Conservation (phyloP, 2,888 invertebrate genomes). For the Peribatodes rhomboidaria region DNA sequence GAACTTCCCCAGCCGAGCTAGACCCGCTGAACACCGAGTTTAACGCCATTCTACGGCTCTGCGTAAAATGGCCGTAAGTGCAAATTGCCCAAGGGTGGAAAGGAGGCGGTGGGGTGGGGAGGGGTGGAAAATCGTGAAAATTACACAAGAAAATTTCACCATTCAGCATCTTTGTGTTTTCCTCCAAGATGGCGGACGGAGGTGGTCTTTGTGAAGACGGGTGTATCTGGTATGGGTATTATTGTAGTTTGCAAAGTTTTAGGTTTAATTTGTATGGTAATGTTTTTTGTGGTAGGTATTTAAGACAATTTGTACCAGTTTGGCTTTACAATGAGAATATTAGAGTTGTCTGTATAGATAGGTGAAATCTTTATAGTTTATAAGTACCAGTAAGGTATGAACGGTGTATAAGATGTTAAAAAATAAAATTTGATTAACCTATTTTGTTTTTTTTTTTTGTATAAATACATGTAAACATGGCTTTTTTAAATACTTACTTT, state of each 20-base stretch:
- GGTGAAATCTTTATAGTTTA: too few species aligned
- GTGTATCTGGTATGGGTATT: conserved; percentile 45
- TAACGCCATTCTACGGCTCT: conserved; percentile 40
- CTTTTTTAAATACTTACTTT: too few species aligned
- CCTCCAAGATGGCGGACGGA: conserved; percentile 80
- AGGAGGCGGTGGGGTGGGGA: conserved; percentile 45
- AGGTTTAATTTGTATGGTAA: background rate
- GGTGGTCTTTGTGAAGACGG: conserved; percentile 45
- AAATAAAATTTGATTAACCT: too few species aligned
- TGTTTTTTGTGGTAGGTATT: background rate
- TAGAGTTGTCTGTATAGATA: too few species aligned
- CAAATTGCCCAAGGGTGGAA: conserved; percentile 45
- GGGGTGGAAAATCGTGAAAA: conserved; percentile 82
- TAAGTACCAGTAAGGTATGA: too few species aligned
- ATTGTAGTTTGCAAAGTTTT: background rate
- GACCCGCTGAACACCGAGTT: conserved; percentile 38
- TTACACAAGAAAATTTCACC: conserved; percentile 86
- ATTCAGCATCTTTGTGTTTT: conserved; percentile 86
- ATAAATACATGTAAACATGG: too few species aligned
- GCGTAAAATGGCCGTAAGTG: conserved; percentile 39
- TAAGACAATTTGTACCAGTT: too few species aligned
- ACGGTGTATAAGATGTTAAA: too few species aligned
- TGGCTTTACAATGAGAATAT: too few species aligned
- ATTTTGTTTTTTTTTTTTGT: too few species aligned
- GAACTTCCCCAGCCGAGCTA: conserved; percentile 37